A percentile compares a stretch with the other conserved stretches of the same genome.
phyloP scores from a whole-genome alignment of 2,113 vertebrate genomes.

The Telmatochromis sp. region DNA sequence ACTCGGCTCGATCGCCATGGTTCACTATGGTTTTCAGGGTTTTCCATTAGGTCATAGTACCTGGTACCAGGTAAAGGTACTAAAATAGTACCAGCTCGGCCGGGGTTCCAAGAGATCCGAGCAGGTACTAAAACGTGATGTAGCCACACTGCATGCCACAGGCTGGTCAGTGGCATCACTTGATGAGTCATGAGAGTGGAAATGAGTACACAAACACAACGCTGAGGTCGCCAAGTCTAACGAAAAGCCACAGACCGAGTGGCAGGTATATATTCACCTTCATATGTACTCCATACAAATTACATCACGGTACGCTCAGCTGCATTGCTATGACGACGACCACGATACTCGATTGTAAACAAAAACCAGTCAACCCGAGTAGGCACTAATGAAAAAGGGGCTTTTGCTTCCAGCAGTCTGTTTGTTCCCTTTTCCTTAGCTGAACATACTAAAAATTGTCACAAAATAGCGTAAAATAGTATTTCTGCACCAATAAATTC shows the following conservation, averaged over 20 bases:
- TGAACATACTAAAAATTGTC: neutral
- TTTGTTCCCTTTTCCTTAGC: neutral
- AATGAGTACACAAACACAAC: rapidly evolving
- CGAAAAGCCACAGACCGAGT: rapidly evolving
- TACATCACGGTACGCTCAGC: neutral
- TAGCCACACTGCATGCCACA: neutral
- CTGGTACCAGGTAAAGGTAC: rapidly evolving
- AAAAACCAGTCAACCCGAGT: neutral
- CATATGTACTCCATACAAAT: neutral
- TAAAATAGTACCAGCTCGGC: rapidly evolving
- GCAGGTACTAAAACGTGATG: neutral
- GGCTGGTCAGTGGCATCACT: neutral
- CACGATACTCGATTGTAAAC: neutral
- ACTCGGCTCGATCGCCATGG: rapidly evolving
- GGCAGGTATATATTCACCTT: neutral
- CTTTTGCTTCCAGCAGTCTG: rapidly evolving
- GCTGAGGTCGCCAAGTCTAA: neutral
- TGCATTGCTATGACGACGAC: rapidly evolving
- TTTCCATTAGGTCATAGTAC: neutral
- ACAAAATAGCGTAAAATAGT: rapidly evolving
- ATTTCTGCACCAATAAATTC: neutral
- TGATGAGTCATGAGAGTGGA: neutral
- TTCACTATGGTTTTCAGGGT: neutral
- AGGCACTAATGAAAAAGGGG: neutral
- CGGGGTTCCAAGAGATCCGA: rapidly evolving